Evolutionary conservation across 2,113 vertebrate species (phyloP).

Genomic region (Nansenia antarctica): DNA sequence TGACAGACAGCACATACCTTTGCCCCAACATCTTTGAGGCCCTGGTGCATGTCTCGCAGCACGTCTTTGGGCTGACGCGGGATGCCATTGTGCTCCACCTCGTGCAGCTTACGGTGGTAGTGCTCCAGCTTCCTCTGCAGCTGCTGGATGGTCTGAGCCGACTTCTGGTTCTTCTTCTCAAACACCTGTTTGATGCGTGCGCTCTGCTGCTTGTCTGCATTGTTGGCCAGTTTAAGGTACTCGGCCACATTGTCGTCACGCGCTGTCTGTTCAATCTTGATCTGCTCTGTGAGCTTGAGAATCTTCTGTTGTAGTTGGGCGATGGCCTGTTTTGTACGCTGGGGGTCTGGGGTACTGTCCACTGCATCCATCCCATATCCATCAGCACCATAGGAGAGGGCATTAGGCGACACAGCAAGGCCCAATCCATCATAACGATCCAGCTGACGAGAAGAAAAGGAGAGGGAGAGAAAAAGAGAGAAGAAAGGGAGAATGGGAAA

Average conservation of each 20-base stretch:
- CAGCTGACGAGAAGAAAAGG: conserved; percentile 57
- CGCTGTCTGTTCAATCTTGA: conserved; percentile 96
- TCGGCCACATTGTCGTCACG: conserved; percentile 96
- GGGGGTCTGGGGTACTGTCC: conserved; percentile 92
- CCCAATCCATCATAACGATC: conserved; percentile 81
- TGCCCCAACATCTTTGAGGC: conserved; percentile 95
- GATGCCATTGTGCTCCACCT: conserved; percentile 94
- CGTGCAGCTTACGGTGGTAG: conserved; percentile 90
- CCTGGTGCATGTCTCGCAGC: conserved; percentile 97
- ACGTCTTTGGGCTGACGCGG: conserved; percentile 95
- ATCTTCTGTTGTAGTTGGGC: conserved; percentile 97
- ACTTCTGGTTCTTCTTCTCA: conserved; percentile 99
- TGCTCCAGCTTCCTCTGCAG: conserved; percentile 96
- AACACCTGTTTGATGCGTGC: conserved; percentile 98
- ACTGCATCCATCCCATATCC: conserved; percentile 85
- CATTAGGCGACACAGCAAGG: conserved; percentile 87
- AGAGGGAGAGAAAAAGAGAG: background rate
- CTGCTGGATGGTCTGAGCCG: conserved; percentile 92
- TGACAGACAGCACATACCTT: conserved; percentile 78
- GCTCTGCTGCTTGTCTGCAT: conserved; percentile 95
- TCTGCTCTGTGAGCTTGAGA: conserved; percentile 94
- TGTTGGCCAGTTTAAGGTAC: conserved; percentile 94
- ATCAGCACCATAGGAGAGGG: conserved; percentile 85
- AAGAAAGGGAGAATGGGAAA: background rate
- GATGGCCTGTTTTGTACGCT: conserved; percentile 95